Base-by-base conservation (phyloP, 2,113 vertebrate genomes). In the Protomyctophum bolini region DNA sequence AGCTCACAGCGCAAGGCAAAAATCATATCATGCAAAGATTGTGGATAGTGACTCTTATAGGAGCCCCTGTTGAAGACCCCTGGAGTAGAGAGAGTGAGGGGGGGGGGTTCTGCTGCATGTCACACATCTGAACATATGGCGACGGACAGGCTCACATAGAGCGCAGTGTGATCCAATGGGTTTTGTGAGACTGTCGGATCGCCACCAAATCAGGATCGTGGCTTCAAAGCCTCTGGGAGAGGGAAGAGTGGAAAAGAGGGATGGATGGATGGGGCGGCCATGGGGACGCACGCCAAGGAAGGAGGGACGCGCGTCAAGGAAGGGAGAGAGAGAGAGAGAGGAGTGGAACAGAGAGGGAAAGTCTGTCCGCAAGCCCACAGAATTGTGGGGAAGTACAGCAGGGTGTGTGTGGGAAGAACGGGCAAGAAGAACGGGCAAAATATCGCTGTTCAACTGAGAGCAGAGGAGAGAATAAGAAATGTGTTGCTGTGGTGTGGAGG, bases 361-460 rank as follows among this genome's bases (percentile, higher is more conserved):
- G n/a, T 54, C 52, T 54, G 46, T 41, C 33, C 33, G 33, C 33
- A 41, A 41, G 33, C 33, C 33, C 33, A 41, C 3, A 3, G 2
- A 41, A 41, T 41, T 41, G 5, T 41, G 33, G 33, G 33, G 33
- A 41, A 41, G 33, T 41, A 41, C 33, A 41, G 33, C 33, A 41
- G 33, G 33, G 33, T 41, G 33, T 6, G 33, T 41, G 33, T 15
- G 52, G 45, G 28, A 56, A 41, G 14, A 61, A 52, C 1, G 21
- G 21, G 21, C 21, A 21, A 52, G 50, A 52, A 11, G 50, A 10
- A 52, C 9, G 46, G 56, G 61, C 33, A 51, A 65, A 58, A 65
- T 82, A 63, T 64, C 70, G 73, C 70, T 63, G 72, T 41, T 29
- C 84, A 85, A 86, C 83, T 87, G 88, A 78, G 80, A 80, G 69